Percentiles rank a stretch among this genome's conserved stretches.
Conservation (phyloP, 2,888 invertebrate genomes). For the Corythucha ciliata region DNA sequence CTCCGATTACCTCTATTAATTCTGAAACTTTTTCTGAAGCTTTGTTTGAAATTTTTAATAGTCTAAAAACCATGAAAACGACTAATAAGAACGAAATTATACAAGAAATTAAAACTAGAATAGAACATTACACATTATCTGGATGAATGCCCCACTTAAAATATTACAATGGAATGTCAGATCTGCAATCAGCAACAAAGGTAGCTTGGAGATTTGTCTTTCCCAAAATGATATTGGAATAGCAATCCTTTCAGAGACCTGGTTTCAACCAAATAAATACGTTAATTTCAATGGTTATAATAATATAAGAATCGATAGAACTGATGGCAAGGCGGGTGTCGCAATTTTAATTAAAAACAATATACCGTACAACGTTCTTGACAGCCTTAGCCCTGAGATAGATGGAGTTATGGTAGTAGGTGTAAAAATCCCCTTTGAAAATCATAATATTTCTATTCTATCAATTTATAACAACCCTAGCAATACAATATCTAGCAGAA, state of each 20-base stretch:
- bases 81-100: too few species aligned
- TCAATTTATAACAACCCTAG: constrained; percentile 7
- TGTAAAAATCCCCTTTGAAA: background rate
- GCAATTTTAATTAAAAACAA: background rate
- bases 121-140: too few species aligned
- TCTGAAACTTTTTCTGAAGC: too few species aligned
- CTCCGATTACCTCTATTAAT: too few species aligned
- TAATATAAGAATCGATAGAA: background rate
- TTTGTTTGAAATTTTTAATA: too few species aligned
- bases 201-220: constrained; percentile 7
- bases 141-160: too few species aligned
- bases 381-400: background rate
- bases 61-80: too few species aligned
- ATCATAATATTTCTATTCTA: background rate
- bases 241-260: constrained; percentile 9
- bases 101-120: too few species aligned
- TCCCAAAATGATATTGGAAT: background rate
- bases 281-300: constrained; percentile 3
- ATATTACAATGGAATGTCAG: constrained; percentile 16
- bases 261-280: background rate
- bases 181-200: constrained; percentile 13
- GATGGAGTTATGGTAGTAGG: background rate
- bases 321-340: constrained; percentile 5
- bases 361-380: background rate
- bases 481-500: background rate